Evolutionary conservation across 2,888 invertebrate genomes (phyloP).

Genomic region (Lissonota sp.): DNA sequence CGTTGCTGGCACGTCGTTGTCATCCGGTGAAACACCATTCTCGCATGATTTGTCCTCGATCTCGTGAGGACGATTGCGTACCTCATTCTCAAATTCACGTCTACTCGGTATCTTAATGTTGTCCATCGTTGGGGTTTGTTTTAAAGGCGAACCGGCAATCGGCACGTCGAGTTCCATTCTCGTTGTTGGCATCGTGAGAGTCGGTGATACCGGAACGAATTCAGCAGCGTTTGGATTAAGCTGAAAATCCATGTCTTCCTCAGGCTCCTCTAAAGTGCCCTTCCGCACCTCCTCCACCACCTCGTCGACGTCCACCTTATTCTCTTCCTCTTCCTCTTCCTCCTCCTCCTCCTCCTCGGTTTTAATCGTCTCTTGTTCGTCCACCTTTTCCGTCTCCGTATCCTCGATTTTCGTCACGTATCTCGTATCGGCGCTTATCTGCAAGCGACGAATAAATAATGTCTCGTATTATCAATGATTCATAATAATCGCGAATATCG

Average conservation of each 20-base stretch:
- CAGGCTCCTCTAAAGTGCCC: slow-evolving; percentile 66
- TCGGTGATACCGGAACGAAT: slow-evolving; percentile 90
- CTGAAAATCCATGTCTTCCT: slow-evolving; percentile 90
- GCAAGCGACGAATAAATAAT: not conserved
- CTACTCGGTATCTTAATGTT: slow-evolving; percentile 86
- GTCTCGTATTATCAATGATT: slow-evolving; percentile 3
- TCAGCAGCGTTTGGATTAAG: slow-evolving; percentile 94
- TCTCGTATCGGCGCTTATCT: slow-evolving; percentile 69
- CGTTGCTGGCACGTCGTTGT: slow-evolving; percentile 69
- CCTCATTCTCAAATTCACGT: slow-evolving; percentile 88
- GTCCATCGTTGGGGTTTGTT: slow-evolving; percentile 87
- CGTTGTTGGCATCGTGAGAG: slow-evolving; percentile 84
- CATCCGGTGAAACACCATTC: slow-evolving; percentile 42
- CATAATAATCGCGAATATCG: not conserved
- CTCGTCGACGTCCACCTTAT: slow-evolving; percentile 8
- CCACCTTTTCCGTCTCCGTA: slow-evolving; percentile 47
- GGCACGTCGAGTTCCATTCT: slow-evolving; percentile 74
- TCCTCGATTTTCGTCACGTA: slow-evolving; percentile 25
- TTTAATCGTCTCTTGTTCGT: slow-evolving; percentile 40
- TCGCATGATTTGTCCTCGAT: slow-evolving; percentile 69
- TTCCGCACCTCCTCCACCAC: slow-evolving; percentile 6
- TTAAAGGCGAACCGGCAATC: slow-evolving; percentile 88
- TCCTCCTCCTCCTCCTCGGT: slow-evolving; percentile 46
- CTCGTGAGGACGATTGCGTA: slow-evolving; percentile 87
- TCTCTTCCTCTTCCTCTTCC: slow-evolving; percentile 24